Evolutionary conservation across 2,113 vertebrate genomes (phyloP).

Genomic region (Pelodiscus sinensis): DNA sequence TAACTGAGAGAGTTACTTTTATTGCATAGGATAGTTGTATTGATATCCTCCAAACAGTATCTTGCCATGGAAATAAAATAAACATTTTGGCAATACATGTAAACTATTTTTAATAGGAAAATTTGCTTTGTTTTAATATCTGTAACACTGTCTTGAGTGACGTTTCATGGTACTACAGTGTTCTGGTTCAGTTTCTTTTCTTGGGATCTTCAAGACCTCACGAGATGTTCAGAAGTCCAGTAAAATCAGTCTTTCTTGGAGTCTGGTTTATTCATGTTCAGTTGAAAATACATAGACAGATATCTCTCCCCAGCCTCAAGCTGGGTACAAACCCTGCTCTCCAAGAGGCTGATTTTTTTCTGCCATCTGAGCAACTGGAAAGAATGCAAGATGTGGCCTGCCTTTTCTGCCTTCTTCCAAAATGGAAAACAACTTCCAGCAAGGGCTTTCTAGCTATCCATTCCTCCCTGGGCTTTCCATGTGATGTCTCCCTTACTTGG

Average conservation of each 20-base stretch:
- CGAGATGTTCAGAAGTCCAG: neutral
- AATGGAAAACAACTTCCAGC: neutral
- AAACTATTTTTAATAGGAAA: neutral
- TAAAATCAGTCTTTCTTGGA: neutral
- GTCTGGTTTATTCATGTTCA: neutral
- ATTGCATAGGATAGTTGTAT: neutral
- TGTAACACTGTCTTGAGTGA: neutral
- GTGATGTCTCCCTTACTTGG: neutral
- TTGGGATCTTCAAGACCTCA: neutral
- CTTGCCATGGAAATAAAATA: neutral
- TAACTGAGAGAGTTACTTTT: too few species aligned
- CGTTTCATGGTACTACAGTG: neutral
- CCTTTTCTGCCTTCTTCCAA: neutral
- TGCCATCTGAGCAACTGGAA: neutral
- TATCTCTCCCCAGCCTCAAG: neutral
- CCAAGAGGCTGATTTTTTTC: neutral
- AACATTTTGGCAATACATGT: neutral
- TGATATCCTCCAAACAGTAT: neutral
- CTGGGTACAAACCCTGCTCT: neutral
- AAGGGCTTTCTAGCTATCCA: neutral
- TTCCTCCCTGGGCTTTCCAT: neutral
- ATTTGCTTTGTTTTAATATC: neutral
- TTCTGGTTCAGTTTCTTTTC: neutral
- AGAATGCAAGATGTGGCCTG: neutral
- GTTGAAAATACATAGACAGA: neutral